phyloP scores from a whole-genome alignment of 1,140 invertebrate species.

The Coptotermes formosanus region DNA sequence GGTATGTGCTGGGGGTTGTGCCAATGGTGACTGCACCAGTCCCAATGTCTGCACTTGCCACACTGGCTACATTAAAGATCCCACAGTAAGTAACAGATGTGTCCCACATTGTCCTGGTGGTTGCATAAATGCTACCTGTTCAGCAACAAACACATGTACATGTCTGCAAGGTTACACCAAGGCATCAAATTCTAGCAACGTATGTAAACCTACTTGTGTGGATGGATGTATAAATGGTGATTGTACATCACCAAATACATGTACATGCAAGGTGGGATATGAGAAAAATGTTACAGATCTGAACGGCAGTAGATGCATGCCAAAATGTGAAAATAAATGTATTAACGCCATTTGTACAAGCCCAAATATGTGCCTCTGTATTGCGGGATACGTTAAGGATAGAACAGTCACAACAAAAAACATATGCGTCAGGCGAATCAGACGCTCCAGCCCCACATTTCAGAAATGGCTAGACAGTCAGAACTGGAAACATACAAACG shows the following conservation, averaged over 20 bases:
- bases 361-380: conserved; percentile 55
- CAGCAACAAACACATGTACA: conserved; percentile 40
- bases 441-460: not conserved
- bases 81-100: conserved; percentile 32
- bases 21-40: conserved; percentile 35
- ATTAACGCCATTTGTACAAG: conserved; percentile 56
- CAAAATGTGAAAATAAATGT: conserved; percentile 59
- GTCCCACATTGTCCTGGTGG: conserved; percentile 29
- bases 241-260: conserved; percentile 50
- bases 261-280: conserved; percentile 51
- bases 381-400: conserved; percentile 39
- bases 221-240: conserved; percentile 47
- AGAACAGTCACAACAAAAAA: conserved; percentile 4
- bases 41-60: conserved; percentile 48
- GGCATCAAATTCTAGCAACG: not conserved
- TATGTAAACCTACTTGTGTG: conserved; percentile 40
- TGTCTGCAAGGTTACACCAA: conserved; percentile 39
- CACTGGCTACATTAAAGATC: conserved; percentile 42
- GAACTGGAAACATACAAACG: not conserved
- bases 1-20: conserved; percentile 38
- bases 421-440: conserved; percentile 3
- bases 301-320: conserved; percentile 41
- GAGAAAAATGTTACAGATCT: conserved; percentile 37
- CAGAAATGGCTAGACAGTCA: not conserved
- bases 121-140: conserved; percentile 42